These are phyloP conservation scores for Amazona ochrocephala DNA, from an alignment of 2,797 vertebrate genomes.

Conservation along the genomic window DNA sequence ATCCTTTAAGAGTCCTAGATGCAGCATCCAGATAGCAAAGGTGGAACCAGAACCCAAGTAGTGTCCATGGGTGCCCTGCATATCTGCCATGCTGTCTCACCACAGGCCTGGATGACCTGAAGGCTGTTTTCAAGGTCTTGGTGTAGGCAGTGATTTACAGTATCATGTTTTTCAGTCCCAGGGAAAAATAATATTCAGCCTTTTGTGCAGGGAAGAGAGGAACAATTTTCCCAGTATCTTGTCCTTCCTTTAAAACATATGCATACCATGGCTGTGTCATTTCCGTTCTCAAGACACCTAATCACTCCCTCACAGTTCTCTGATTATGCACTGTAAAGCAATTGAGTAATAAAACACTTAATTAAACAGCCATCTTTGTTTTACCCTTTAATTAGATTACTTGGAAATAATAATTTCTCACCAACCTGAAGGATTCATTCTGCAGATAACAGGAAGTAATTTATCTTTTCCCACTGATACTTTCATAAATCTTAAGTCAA, in stretches of 20 bases:
- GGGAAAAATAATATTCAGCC: background rate
- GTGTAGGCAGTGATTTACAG: background rate
- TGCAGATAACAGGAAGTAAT: conserved; percentile 40
- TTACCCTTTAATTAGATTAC: conserved; percentile 27
- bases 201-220: background rate
- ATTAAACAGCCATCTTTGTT: conserved; percentile 45
- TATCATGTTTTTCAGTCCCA: background rate
- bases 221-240: background rate
- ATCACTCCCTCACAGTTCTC: conserved; percentile 6
- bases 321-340: conserved; percentile 32
- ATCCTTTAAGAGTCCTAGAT: background rate
- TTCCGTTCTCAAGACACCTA: conserved; percentile 50
- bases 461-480: background rate
- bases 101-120: fast-evolving
- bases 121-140: background rate
- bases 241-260: background rate
- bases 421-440: background rate
- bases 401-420: conserved; percentile 23
- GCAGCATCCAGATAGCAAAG: background rate
- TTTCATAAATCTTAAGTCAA: conserved; percentile 2
- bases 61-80: background rate
- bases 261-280: conserved; percentile 22
- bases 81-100: background rate
- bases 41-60: background rate
- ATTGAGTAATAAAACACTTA: conserved; percentile 44